These are phyloP conservation scores for Caenorhabditis briggsae DNA, from an alignment of 1,140 invertebrate genomes.

Conservation along the genomic window DNA sequence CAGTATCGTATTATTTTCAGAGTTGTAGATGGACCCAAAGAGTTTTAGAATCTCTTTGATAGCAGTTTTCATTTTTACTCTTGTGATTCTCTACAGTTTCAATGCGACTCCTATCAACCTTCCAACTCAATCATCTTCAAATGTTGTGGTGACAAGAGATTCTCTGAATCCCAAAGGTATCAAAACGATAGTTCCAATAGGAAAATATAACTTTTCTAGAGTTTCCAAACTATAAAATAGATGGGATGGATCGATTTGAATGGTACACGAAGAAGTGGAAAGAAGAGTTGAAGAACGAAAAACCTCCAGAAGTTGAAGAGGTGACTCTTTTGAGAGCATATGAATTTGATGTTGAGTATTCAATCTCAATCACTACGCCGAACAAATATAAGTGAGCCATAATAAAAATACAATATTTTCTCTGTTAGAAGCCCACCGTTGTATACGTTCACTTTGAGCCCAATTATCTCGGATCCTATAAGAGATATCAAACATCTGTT, in stretches of 20 bases:
- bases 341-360: constrained; percentile 45
- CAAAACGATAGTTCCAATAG: not conserved
- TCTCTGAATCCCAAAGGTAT: constrained; percentile 14
- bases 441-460: too few relatives aligned
- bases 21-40: constrained; percentile 17
- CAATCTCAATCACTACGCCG: constrained; percentile 21
- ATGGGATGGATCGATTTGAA: constrained; percentile 32
- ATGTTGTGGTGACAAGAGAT: not conserved
- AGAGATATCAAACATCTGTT: too few relatives aligned
- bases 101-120: not conserved
- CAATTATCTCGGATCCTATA: too few relatives aligned
- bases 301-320: constrained; percentile 30
- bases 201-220: not conserved
- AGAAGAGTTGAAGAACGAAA: constrained; percentile 5
- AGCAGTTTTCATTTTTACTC: not conserved
- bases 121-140: not conserved
- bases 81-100: constrained; percentile 24
- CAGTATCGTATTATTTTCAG: too few relatives aligned
- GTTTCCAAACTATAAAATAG: constrained; percentile 11
- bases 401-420: too few relatives aligned
- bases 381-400: not conserved
- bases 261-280: constrained; percentile 20
- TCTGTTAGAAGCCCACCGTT: too few relatives aligned
- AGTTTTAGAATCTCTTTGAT: not conserved
- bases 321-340: constrained; percentile 23